phyloP scores from a whole-genome alignment of 2,797 vertebrate species.

The Psittacula derbiana region DNA sequence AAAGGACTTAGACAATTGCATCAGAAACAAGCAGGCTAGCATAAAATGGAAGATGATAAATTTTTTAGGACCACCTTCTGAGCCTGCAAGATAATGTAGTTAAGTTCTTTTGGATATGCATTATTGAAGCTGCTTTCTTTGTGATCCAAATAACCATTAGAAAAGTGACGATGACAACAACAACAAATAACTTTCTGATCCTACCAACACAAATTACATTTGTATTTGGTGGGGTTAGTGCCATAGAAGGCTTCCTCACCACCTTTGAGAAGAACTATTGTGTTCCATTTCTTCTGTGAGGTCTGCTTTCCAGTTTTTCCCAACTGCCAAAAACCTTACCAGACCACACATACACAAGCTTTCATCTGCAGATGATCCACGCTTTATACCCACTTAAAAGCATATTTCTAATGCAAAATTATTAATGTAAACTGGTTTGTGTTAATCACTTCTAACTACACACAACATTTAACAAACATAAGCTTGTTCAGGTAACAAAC shows the following conservation, averaged over 20 bases:
- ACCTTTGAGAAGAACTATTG: not conserved
- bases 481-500: slow-evolving; percentile 42
- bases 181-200: not conserved
- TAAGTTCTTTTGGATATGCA: slow-evolving; percentile 48
- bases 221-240: not conserved
- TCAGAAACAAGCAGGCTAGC: slow-evolving; percentile 55
- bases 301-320: not conserved
- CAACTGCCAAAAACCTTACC: not conserved
- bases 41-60: slow-evolving; percentile 68
- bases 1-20: slow-evolving; percentile 50
- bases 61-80: slow-evolving; percentile 74
- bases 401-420: not conserved
- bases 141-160: not conserved
- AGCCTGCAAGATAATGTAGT: slow-evolving; percentile 63
- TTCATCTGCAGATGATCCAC: not conserved
- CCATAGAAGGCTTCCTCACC: not conserved
- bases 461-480: not conserved
- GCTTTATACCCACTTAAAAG: not conserved
- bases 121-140: slow-evolving; percentile 24
- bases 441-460: not conserved
- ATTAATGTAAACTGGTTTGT: not conserved
- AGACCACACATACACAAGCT: not conserved
- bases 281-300: not conserved
- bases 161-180: not conserved
- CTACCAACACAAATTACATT: not conserved